These are phyloP conservation scores for Artibeus jamaicensis DNA, from an alignment of 2,797 vertebrate species.

Conservation along the genomic window DNA sequence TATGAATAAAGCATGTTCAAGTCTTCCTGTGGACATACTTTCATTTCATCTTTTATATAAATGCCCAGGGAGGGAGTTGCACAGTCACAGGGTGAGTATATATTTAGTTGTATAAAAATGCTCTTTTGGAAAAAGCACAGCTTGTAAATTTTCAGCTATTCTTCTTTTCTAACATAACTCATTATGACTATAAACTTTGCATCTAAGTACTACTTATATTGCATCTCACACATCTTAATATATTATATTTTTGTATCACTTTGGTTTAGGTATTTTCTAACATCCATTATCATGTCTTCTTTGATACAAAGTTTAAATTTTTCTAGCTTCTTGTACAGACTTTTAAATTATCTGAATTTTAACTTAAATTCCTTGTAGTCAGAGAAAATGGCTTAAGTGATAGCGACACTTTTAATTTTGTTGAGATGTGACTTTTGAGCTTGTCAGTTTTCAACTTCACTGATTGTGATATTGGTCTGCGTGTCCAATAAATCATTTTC, in stretches of 20 bases:
- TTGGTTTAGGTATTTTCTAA: conserved; percentile 15
- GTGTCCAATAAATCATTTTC: not conserved
- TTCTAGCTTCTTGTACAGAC: not conserved
- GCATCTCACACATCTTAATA: not conserved
- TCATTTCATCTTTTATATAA: not conserved
- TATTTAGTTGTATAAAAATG: not conserved
- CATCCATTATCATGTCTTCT: not conserved
- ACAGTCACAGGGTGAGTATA: not conserved
- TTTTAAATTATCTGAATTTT: not conserved
- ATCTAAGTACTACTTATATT: not conserved
- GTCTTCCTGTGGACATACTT: not conserved
- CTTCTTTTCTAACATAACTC: not conserved
- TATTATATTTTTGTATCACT: not conserved
- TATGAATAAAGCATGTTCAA: not conserved
- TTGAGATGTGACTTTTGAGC: not conserved
- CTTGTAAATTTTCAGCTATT: not conserved
- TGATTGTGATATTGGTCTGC: not conserved
- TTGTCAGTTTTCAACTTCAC: not conserved
- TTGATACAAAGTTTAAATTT: not conserved
- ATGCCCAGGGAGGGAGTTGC: not conserved
- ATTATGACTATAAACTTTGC: not conserved
- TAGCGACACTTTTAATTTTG: not conserved
- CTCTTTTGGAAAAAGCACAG: not conserved
- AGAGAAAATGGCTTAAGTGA: not conserved
- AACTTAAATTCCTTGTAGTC: not conserved